Evolutionary conservation across 1,140 invertebrate genomes (phyloP).

Genomic region (Drosophila repletoides): DNA sequence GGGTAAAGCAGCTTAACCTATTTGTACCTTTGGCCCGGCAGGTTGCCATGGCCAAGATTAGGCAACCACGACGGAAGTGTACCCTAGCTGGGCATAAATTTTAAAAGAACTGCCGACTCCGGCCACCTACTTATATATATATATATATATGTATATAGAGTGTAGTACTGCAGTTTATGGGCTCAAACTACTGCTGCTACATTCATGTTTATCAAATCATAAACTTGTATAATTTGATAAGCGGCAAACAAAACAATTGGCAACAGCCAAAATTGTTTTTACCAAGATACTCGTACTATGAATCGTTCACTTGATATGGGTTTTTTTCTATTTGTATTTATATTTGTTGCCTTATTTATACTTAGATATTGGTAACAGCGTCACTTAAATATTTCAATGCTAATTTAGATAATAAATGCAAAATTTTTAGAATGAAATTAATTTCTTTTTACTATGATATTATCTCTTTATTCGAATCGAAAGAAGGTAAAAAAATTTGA

Average conservation of each 20-base stretch:
- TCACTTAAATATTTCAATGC: neutral
- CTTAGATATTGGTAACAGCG: no score
- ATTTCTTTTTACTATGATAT: neutral
- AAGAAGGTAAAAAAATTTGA: neutral
- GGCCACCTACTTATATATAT: neutral
- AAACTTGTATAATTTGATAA: constrained; percentile 40
- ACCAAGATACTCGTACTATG: neutral
- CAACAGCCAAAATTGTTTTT: constrained; percentile 35
- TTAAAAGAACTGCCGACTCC: constrained; percentile 29
- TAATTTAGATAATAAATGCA: constrained; percentile 10
- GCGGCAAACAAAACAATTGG: constrained; percentile 30
- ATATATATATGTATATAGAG: neutral
- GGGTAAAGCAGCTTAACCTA: neutral
- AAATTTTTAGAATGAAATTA: neutral
- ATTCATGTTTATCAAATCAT: constrained; percentile 34
- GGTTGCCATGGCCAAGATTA: constrained; percentile 25
- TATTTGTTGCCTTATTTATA: neutral
- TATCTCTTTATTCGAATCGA: no score
- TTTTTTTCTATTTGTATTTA: neutral
- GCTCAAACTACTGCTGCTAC: constrained; percentile 21
- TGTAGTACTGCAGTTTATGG: constrained; percentile 27
- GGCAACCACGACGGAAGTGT: constrained; percentile 23
- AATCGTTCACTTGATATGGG: constrained; percentile 19
- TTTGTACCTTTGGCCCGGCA: constrained; percentile 27
- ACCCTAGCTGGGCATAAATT: constrained; percentile 25